Percentiles rank a stretch among this genome's conserved stretches.
Evolutionary conservation across 2,113 vertebrate genomes (phyloP).

Genomic region (Paradisaea rubra): DNA sequence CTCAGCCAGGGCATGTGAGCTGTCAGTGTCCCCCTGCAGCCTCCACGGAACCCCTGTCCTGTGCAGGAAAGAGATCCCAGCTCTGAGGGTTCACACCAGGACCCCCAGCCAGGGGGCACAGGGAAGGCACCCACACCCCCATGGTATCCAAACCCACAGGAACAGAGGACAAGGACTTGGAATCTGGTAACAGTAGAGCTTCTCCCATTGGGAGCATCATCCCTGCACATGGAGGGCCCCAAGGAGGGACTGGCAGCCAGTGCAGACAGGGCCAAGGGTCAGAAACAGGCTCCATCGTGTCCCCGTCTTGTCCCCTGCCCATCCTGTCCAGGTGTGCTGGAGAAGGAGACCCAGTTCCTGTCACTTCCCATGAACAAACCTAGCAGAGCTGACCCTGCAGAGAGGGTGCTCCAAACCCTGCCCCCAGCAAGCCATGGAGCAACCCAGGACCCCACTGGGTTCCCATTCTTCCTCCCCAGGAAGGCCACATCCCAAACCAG

Average conservation of each 20-base stretch:
- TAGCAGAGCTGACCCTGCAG: background rate
- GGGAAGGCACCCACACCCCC: background rate
- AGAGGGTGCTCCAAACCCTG: background rate
- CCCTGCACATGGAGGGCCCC: background rate
- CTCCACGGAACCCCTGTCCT: background rate
- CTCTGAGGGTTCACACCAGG: background rate
- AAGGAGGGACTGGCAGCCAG: background rate
- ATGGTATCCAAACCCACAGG: background rate
- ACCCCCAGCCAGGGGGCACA: background rate
- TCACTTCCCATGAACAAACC: background rate
- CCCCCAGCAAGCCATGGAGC: background rate
- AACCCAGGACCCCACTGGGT: background rate
- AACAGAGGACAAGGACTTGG: background rate
- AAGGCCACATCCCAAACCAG: background rate
- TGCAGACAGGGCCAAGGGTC: background rate
- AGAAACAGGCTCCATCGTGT: background rate
- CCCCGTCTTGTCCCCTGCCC: background rate
- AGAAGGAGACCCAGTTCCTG: background rate
- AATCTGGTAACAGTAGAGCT: background rate
- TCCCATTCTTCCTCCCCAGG: background rate
- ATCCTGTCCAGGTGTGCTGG: background rate
- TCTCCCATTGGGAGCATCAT: background rate
- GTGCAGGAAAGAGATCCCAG: background rate
- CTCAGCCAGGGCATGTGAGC: background rate
- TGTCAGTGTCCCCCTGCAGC: background rate